phyloP scores from a whole-genome alignment of 2,888 invertebrate species.

The Clitarchus hookeri region DNA sequence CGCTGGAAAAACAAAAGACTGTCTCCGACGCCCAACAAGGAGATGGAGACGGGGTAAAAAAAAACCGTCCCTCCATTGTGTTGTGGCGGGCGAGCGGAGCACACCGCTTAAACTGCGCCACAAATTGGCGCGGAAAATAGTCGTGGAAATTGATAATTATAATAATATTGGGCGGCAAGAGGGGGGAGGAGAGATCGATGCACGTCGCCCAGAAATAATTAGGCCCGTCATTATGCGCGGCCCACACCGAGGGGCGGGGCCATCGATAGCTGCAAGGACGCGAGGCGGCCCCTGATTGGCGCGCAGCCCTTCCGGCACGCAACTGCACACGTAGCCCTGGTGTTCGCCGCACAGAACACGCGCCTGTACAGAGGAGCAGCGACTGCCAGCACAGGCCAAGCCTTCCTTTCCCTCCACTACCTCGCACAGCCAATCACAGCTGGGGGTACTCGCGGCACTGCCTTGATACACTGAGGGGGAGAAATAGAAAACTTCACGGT shows the following conservation, averaged over 20 bases:
- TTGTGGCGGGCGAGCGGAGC: not conserved
- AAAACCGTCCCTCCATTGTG: not conserved
- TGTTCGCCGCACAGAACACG: no score
- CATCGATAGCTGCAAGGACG: not conserved
- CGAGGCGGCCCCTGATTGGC: not conserved
- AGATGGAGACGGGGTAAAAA: not conserved
- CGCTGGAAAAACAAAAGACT: constrained; percentile 9
- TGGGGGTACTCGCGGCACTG: no score
- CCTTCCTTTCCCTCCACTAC: no score
- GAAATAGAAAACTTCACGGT: no score
- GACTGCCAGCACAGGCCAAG: no score
- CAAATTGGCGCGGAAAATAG: constrained; percentile 14
- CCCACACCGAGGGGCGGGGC: constrained; percentile 4
- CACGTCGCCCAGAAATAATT: constrained; percentile 9
- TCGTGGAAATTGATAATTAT: constrained; percentile 14
- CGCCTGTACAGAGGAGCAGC: no score
- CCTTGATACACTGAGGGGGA: no score
- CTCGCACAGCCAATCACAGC: no score
- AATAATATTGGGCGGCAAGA: not conserved
- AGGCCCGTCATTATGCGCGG: not conserved
- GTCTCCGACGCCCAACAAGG: not conserved
- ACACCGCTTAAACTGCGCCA: not conserved
- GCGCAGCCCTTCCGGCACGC: not conserved
- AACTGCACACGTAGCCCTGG: no score
- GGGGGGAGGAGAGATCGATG: not conserved